Percentiles rank a stretch among this genome's conserved stretches.
Evolutionary conservation across 2,113 vertebrate genomes (phyloP).

Genomic region (Sakesphorus luctuosus): DNA sequence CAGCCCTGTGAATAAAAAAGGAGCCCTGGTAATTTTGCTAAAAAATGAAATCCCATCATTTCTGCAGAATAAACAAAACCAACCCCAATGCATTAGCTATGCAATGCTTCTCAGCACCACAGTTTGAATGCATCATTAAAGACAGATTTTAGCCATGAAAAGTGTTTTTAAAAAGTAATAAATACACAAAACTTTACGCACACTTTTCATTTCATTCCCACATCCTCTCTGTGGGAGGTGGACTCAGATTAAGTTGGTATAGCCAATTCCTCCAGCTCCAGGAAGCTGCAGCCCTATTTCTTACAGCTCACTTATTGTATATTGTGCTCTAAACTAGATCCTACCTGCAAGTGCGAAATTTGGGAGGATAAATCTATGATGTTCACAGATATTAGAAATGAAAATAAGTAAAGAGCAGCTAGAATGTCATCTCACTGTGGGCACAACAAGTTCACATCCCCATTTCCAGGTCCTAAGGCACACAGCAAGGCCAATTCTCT

Average conservation of each 20-base stretch:
- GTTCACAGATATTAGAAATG: slow-evolving; percentile 3
- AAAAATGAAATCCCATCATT: slow-evolving; percentile 76
- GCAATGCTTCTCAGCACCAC: slow-evolving; percentile 68
- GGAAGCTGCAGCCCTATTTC: slow-evolving; percentile 27
- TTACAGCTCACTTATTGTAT: not conserved
- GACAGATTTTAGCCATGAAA: slow-evolving; percentile 77
- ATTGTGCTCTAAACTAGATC: not conserved
- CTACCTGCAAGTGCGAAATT: not conserved
- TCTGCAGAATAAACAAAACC: slow-evolving; percentile 83
- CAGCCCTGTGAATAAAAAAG: slow-evolving; percentile 73
- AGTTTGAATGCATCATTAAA: slow-evolving; percentile 69
- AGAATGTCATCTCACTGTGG: not conserved
- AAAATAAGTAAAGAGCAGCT: not conserved
- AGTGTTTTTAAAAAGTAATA: slow-evolving; percentile 51
- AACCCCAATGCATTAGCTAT: slow-evolving; percentile 80
- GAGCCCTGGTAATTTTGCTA: slow-evolving; percentile 67
- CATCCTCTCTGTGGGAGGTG: slow-evolving; percentile 62
- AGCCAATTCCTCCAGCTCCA: slow-evolving; percentile 40
- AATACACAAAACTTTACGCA: slow-evolving; percentile 51
- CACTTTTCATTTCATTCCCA: slow-evolving; percentile 51
- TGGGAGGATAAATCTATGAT: not conserved
- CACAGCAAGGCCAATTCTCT: not conserved
- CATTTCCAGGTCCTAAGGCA: not conserved
- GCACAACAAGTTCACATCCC: not conserved
- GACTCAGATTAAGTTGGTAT: not conserved